A percentile compares a stretch with the other conserved stretches of the same genome.
Evolutionary conservation across 2,888 invertebrate species (phyloP).

Genomic region (Tromatobia lineatoria): DNA sequence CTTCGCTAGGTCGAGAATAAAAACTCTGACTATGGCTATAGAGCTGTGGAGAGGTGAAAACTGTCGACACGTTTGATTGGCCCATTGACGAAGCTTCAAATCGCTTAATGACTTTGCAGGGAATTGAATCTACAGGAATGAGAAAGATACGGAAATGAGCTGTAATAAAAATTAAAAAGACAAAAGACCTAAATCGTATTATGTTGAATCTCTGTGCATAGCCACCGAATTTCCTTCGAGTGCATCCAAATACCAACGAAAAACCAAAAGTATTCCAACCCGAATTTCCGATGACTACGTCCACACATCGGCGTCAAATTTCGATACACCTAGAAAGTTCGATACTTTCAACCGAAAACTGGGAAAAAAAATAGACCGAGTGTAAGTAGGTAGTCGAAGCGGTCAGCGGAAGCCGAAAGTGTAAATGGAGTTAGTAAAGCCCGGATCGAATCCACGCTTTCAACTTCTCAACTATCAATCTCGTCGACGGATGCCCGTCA

Average conservation of each 20-base stretch:
- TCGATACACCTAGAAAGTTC: too few relatives aligned
- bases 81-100: constrained; percentile 68
- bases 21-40: constrained; percentile 41
- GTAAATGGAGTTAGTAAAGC: constrained; percentile 72
- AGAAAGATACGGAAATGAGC: constrained; percentile 28
- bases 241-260: too few relatives aligned
- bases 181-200: background rate
- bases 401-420: too few relatives aligned
- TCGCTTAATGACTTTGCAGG: constrained; percentile 69
- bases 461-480: constrained; percentile 78
- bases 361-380: constrained; percentile 3
- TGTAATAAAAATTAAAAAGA: background rate
- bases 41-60: constrained; percentile 64
- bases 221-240: too few relatives aligned
- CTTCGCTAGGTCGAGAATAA: constrained; percentile 56
- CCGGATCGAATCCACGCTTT: constrained; percentile 78
- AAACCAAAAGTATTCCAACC: too few relatives aligned
- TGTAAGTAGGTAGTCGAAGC: constrained; percentile 7
- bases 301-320: too few relatives aligned
- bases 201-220: too few relatives aligned
- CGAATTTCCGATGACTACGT: too few relatives aligned
- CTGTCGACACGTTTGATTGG: constrained; percentile 67
- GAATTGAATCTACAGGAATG: constrained; percentile 43
- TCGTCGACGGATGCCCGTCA: constrained; percentile 11
- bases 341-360: background rate